These are phyloP conservation scores for Syngnathus typhle DNA, from an alignment of 2,113 vertebrate species.

Conservation along the genomic window DNA sequence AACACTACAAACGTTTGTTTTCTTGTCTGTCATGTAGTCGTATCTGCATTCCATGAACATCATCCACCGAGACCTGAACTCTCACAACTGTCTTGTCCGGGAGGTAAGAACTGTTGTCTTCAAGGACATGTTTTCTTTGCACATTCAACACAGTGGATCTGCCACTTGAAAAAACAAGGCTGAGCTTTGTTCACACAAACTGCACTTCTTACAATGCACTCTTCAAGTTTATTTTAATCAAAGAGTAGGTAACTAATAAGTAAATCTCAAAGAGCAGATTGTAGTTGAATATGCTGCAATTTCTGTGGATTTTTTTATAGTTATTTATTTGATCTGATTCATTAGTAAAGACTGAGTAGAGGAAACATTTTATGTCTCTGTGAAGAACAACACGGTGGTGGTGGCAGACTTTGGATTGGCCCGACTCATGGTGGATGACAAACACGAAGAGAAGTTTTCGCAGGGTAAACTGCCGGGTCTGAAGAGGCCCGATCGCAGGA, in stretches of 20 bases:
- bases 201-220: conserved; percentile 15
- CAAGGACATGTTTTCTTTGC: conserved; percentile 33
- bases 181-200: conserved; percentile 31
- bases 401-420: conserved; percentile 95
- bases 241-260: neutral
- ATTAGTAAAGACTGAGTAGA: neutral
- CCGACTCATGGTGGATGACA: conserved; percentile 88
- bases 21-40: conserved; percentile 53
- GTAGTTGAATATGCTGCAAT: neutral
- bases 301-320: neutral
- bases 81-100: conserved; percentile 93
- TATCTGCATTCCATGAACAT: conserved; percentile 99
- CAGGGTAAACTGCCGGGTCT: conserved; percentile 76
- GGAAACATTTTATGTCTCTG: neutral
- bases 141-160: conserved; percentile 22
- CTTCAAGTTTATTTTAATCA: neutral
- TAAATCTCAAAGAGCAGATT: conserved; percentile 6
- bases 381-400: conserved; percentile 78
- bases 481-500: conserved; percentile 86
- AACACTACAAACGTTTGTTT: conserved; percentile 19
- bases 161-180: conserved; percentile 31
- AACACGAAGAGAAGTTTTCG: conserved; percentile 70
- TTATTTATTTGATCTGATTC: neutral
- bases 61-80: conserved; percentile 97
- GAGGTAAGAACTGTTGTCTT: conserved; percentile 72